Conservation (phyloP, 2,113 vertebrate genomes). For the Hippopotamus amphibius region DNA sequence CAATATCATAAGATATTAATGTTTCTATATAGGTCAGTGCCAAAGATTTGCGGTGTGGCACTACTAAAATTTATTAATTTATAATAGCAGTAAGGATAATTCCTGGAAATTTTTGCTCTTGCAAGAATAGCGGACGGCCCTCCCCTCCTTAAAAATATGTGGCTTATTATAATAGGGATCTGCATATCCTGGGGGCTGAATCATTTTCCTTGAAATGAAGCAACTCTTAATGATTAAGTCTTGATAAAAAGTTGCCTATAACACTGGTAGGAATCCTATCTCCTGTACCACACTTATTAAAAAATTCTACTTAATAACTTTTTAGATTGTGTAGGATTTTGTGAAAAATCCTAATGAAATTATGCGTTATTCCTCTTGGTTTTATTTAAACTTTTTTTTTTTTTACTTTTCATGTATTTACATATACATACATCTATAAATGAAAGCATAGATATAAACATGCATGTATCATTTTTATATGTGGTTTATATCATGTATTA, state of each 20-base stretch:
- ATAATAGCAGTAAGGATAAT: conserved; percentile 79
- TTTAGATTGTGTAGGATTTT: neutral
- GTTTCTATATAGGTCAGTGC: conserved; percentile 80
- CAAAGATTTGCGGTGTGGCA: conserved; percentile 79
- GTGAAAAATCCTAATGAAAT: neutral
- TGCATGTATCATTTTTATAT: neutral
- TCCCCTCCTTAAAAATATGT: conserved; percentile 63
- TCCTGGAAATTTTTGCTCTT: conserved; percentile 79
- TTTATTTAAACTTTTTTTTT: neutral
- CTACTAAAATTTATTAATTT: conserved; percentile 80
- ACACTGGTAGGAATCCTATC: conserved; percentile 23
- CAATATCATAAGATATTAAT: conserved; percentile 84
- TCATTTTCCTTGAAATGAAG: conserved; percentile 77
- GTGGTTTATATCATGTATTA: neutral
- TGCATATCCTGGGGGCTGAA: conserved; percentile 73
- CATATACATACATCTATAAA: neutral
- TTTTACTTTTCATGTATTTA: neutral
- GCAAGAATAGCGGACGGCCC: conserved; percentile 74
- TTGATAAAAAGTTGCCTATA: conserved; percentile 65
- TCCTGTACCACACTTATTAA: conserved; percentile 34
- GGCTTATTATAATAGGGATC: conserved; percentile 74
- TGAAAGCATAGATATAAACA: neutral
- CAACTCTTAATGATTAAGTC: conserved; percentile 72
- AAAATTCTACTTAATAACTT: neutral
- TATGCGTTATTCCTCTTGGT: neutral